Evolutionary conservation across 23 tunicate genomes (phyloP).

Genomic region (Diplosoma virens): DNA sequence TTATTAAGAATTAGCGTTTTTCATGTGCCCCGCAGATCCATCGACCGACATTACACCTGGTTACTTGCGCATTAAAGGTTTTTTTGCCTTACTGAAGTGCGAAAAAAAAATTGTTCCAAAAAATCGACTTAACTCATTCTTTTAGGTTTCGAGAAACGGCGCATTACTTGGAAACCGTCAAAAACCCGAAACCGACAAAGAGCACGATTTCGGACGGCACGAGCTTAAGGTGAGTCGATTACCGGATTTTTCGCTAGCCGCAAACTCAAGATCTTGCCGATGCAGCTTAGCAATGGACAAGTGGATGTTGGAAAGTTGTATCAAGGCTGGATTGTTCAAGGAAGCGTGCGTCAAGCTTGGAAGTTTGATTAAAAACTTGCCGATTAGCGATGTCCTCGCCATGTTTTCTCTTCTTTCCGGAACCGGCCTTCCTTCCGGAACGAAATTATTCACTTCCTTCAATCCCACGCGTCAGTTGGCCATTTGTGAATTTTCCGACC

Average conservation of each 20-base stretch:
- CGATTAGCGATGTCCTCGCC: slow-evolving; percentile 28
- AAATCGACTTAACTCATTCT: neutral
- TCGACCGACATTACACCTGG: too few relatives aligned
- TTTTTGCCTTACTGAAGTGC: too few relatives aligned
- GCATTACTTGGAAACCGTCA: neutral
- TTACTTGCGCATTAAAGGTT: too few relatives aligned
- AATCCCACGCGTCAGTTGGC: neutral
- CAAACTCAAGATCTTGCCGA: neutral
- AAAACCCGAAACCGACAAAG: neutral
- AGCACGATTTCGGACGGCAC: neutral
- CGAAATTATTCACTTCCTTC: slow-evolving; percentile 21
- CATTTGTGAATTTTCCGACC: neutral
- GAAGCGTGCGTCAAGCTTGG: slow-evolving; percentile 49
- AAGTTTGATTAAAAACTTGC: neutral
- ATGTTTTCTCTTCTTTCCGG: slow-evolving; percentile 44
- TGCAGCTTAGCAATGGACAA: slow-evolving; percentile 41
- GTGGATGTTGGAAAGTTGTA: slow-evolving; percentile 47
- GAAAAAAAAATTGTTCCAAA: too few relatives aligned
- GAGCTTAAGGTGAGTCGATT: neutral
- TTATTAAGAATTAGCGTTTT: neutral
- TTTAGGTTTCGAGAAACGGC: neutral
- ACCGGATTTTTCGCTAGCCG: too few relatives aligned
- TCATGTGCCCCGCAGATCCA: too few relatives aligned
- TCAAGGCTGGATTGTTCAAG: slow-evolving; percentile 52
- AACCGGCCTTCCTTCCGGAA: slow-evolving; percentile 31